phyloP scores from a whole-genome alignment of 1,140 invertebrate genomes.

The Chlorops oryzae region DNA sequence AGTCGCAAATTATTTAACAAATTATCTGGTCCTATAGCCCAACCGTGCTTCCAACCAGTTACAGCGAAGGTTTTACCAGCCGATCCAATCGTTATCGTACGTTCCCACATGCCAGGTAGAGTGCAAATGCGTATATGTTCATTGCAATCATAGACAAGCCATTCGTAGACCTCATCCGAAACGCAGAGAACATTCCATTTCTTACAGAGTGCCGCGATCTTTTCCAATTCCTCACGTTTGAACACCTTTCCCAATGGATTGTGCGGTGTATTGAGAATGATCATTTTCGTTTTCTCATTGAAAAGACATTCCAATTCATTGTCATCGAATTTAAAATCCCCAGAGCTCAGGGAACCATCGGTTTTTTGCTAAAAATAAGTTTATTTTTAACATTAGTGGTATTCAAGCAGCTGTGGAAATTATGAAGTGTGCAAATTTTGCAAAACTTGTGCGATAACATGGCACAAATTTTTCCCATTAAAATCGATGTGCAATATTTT shows the following conservation, averaged over 20 bases:
- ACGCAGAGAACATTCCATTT: constrained; percentile 89
- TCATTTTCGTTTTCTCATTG: constrained; percentile 85
- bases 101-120: constrained; percentile 94
- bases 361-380: constrained; percentile 32
- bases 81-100: constrained; percentile 94
- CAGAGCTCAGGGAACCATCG: constrained; percentile 55
- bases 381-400: too few relatives aligned
- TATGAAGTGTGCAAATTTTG: too few relatives aligned
- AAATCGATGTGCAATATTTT: too few relatives aligned
- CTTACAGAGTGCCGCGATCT: constrained; percentile 82
- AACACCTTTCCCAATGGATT: constrained; percentile 94
- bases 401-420: too few relatives aligned
- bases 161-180: constrained; percentile 98
- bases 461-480: too few relatives aligned
- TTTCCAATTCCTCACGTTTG: constrained; percentile 60
- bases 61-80: constrained; percentile 97
- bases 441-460: too few relatives aligned
- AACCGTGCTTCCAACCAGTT: constrained; percentile 97
- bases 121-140: constrained; percentile 90
- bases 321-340: constrained; percentile 85
- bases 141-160: constrained; percentile 82
- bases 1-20: constrained; percentile 76
- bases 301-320: constrained; percentile 79
- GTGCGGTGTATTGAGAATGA: constrained; percentile 94
- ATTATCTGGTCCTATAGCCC: constrained; percentile 83